A percentile compares a stretch with the other conserved stretches of the same genome.
phyloP scores from a whole-genome alignment of 2,888 invertebrate species.

The Tridacna gigas region DNA sequence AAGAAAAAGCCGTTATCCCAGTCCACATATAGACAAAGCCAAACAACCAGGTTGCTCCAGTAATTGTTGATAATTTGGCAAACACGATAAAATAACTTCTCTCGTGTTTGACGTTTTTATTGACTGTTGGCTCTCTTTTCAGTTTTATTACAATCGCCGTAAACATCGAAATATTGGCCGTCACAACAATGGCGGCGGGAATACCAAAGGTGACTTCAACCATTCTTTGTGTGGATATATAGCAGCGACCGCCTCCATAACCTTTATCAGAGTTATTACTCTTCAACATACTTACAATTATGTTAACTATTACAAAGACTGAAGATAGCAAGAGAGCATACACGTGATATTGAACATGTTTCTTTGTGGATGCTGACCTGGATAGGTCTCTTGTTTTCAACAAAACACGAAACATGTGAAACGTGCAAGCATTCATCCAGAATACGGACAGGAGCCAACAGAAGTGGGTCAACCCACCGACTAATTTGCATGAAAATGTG shows the following conservation, averaged over 20 bases:
- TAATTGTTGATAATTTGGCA: conserved; percentile 46
- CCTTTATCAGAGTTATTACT: conserved; percentile 25
- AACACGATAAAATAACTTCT: conserved; percentile 42
- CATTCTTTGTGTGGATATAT: conserved; percentile 41
- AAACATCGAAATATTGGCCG: conserved; percentile 43
- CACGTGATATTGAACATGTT: background rate
- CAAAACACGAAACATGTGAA: conserved; percentile 48
- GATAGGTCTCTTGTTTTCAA: background rate
- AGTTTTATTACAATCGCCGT: conserved; percentile 27
- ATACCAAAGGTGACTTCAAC: conserved; percentile 44
- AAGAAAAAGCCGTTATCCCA: conserved; percentile 34
- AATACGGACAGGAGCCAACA: conserved; percentile 46
- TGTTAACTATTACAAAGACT: background rate
- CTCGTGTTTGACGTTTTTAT: conserved; percentile 37
- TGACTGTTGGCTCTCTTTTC: background rate
- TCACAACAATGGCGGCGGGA: conserved; percentile 29
- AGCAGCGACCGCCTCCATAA: conserved; percentile 44
- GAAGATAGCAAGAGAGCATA: background rate
- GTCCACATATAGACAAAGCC: conserved; percentile 52
- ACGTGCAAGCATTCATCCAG: conserved; percentile 61
- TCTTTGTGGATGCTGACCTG: background rate
- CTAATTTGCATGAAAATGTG: conserved; percentile 26
- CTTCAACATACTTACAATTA: background rate
- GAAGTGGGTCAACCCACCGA: conserved; percentile 52
- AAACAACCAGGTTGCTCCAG: conserved; percentile 53